Conservation (phyloP, 2,113 vertebrate genomes). For the Scartelaos histophorus region DNA sequence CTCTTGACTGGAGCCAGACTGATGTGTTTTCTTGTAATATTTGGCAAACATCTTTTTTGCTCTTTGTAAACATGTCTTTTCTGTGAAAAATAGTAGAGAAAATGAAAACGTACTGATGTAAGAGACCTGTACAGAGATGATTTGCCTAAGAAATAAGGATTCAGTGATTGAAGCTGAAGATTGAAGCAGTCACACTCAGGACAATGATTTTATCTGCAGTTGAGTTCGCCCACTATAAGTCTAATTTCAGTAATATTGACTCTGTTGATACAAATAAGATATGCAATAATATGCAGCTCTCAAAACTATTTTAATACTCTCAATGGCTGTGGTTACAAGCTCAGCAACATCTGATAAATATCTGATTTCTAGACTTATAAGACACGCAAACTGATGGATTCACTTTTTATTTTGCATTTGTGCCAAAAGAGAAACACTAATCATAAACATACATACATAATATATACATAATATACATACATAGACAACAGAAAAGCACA, state of each 20-base stretch:
- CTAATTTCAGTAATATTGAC: neutral
- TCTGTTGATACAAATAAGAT: neutral
- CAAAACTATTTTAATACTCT: neutral
- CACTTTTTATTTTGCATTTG: no score
- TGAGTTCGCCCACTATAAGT: neutral
- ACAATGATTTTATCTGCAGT: neutral
- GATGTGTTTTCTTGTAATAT: slow-evolving; percentile 16
- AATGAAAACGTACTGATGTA: neutral
- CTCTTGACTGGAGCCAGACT: slow-evolving; percentile 3
- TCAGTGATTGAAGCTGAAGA: neutral
- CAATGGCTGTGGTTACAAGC: neutral
- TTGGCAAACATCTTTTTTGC: slow-evolving; percentile 7
- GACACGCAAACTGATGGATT: no score
- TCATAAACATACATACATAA: no score
- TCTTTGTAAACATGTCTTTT: slow-evolving; percentile 12
- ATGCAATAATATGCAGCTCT: neutral
- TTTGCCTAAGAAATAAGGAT: slow-evolving; percentile 16
- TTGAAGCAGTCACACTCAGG: neutral
- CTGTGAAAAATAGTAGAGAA: neutral
- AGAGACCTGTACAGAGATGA: neutral
- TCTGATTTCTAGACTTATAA: no score
- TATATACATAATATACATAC: no score
- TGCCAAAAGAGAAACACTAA: no score
- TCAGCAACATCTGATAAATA: no score
- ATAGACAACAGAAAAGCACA: no score